phyloP scores from a whole-genome alignment of 2,797 vertebrate species.

The Sebastes baramenuke region DNA sequence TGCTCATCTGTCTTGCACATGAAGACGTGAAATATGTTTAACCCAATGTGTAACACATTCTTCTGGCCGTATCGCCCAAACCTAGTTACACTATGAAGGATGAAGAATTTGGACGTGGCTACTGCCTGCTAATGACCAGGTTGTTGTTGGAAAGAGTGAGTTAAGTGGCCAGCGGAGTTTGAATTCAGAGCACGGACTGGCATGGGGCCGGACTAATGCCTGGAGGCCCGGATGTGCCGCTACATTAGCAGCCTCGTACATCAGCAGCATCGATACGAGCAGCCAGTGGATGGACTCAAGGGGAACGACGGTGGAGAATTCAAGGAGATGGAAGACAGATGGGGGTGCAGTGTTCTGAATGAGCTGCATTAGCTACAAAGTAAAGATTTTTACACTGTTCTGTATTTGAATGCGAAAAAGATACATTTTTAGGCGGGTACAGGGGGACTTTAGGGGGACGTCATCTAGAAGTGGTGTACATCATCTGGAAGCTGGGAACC shows the following conservation, averaged over 20 bases:
- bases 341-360: not conserved
- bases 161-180: not conserved
- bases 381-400: not conserved
- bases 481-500: too few relatives aligned
- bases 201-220: not conserved
- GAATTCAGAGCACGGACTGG: not conserved
- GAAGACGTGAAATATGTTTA: not conserved
- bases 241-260: slow-evolving; percentile 30
- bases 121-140: not conserved
- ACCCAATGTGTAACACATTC: not conserved
- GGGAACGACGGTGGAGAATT: not conserved
- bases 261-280: slow-evolving; percentile 19
- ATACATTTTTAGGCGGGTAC: too few relatives aligned
- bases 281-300: not conserved
- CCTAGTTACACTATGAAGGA: not conserved
- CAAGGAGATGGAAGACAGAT: not conserved
- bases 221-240: slow-evolving; percentile 3
- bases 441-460: too few relatives aligned
- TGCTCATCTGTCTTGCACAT: not conserved
- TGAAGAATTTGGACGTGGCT: not conserved
- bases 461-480: too few relatives aligned
- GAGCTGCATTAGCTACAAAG: not conserved
- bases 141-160: not conserved
- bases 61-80: not conserved
- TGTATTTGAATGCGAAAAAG: not conserved